Conservation (phyloP, 2,797 vertebrate genomes). For the Morelia viridis region DNA sequence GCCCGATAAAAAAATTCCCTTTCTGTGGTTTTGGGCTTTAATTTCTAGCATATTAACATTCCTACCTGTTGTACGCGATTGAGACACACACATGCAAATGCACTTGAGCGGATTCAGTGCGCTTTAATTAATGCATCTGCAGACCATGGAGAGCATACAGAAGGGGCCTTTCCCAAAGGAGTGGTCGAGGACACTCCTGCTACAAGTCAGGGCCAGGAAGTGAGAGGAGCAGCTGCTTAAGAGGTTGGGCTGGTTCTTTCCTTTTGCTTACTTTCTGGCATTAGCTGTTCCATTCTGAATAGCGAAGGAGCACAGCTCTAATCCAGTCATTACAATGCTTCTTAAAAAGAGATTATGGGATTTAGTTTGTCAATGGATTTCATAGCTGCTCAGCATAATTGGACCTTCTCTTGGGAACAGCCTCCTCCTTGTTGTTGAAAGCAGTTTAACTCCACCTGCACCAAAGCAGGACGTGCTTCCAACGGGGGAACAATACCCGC, state of each 20-base stretch:
- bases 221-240: neutral
- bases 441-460: neutral
- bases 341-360: conserved; percentile 21
- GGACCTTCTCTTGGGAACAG: neutral
- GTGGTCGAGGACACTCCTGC: accelerated
- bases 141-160: neutral
- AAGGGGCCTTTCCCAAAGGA: accelerated
- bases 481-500: neutral
- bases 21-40: no score
- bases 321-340: conserved; percentile 29
- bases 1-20: neutral
- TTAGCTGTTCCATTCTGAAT: neutral
- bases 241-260: neutral
- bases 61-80: neutral
- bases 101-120: neutral
- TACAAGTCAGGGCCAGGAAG: neutral
- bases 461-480: neutral
- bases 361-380: neutral
- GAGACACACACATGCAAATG: neutral
- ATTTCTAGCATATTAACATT: neutral
- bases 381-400: neutral
- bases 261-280: neutral
- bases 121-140: neutral
- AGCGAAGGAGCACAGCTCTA: conserved; percentile 8
- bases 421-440: neutral